Conservation (phyloP, 2,797 vertebrate genomes). For the Sparus aurata region DNA sequence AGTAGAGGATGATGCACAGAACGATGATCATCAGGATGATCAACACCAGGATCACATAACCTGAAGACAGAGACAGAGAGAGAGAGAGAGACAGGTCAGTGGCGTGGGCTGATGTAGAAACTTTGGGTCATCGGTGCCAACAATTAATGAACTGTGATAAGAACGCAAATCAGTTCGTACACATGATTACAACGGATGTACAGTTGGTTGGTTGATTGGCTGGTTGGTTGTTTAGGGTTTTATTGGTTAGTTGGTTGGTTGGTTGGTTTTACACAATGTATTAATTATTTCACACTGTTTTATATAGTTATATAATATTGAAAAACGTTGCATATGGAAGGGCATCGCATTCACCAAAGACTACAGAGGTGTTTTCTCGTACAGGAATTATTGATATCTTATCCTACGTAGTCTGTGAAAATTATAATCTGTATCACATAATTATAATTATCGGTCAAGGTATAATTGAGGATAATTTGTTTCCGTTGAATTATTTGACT, state of each 20-base stretch:
- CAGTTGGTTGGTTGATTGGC: too few species aligned
- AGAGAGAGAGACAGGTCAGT: neutral
- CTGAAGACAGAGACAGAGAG: constrained; percentile 30
- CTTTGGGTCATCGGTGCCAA: too few species aligned
- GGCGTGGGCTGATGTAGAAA: neutral
- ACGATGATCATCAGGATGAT: constrained; percentile 57
- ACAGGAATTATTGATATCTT: neutral
- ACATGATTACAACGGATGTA: too few species aligned
- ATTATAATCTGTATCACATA: too few species aligned
- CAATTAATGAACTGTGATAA: too few species aligned
- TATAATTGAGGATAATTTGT: neutral
- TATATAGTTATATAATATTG: neutral
- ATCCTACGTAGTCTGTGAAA: too few species aligned
- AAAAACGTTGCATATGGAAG: neutral
- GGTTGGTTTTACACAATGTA: neutral
- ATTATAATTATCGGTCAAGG: too few species aligned
- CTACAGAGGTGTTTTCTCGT: neutral
- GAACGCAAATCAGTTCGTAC: too few species aligned
- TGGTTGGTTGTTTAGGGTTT: too few species aligned
- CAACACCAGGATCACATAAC: constrained; percentile 57
- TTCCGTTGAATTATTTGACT: neutral
- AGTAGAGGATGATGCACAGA: constrained; percentile 66
- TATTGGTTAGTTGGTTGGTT: too few species aligned
- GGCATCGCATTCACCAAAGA: neutral
- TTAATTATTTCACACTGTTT: too few species aligned